These are phyloP conservation scores for Dasyprocta punctata DNA, from an alignment of 2,113 vertebrate genomes.

Conservation along the genomic window DNA sequence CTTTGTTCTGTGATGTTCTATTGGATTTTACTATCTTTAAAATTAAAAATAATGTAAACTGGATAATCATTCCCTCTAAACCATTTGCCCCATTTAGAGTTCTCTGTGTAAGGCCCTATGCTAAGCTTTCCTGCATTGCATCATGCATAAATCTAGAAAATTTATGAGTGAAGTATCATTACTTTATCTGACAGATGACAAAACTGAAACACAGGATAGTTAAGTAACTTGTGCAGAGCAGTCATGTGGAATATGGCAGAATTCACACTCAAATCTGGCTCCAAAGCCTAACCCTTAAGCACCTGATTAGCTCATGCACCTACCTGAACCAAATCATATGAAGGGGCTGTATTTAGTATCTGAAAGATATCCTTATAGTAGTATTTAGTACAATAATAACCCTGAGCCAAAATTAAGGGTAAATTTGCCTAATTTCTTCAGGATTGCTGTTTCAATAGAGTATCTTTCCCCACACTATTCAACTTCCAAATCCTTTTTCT, in stretches of 20 bases:
- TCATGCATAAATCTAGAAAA: not conserved
- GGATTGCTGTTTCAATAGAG: not conserved
- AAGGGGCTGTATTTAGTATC: not conserved
- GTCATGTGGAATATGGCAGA: not conserved
- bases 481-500: constrained; percentile 39
- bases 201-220: not conserved
- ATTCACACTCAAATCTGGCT: not conserved
- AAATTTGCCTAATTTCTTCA: constrained; percentile 39
- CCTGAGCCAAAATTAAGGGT: constrained; percentile 14
- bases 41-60: too few species aligned
- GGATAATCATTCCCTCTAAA: not conserved
- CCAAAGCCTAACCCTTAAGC: not conserved
- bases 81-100: not conserved
- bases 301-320: not conserved
- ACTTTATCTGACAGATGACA: not conserved
- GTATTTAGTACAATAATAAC: not conserved
- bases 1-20: too few species aligned
- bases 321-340: not conserved
- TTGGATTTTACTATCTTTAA: too few species aligned
- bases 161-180: not conserved
- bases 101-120: accelerated
- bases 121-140: not conserved
- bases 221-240: not conserved
- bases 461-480: not conserved
- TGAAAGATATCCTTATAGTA: not conserved